A percentile compares a stretch with the other conserved stretches of the same genome.
These are phyloP conservation scores for Mythimna ferrago DNA, from an alignment of 2,888 invertebrate genomes.

Conservation along the genomic window DNA sequence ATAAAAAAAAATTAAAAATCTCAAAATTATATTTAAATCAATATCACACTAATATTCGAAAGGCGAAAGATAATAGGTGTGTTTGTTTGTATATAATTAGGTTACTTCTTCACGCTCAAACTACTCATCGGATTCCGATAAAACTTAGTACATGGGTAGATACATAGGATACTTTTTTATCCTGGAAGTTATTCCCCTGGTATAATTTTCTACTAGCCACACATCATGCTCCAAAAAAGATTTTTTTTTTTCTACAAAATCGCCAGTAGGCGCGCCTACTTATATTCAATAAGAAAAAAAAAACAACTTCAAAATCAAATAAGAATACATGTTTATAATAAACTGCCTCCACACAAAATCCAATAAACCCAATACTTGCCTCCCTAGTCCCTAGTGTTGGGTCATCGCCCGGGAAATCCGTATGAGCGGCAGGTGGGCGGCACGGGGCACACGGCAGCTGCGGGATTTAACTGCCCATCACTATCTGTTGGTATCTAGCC, in stretches of 20 bases:
- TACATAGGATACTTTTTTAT: no score
- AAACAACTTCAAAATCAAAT: background rate
- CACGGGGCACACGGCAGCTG: constrained; percentile 76
- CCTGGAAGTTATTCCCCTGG: no score
- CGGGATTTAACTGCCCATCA: constrained; percentile 62
- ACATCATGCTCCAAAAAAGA: no score
- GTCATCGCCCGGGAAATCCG: constrained; percentile 79
- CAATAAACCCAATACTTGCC: constrained; percentile 29
- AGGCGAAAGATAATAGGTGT: no score
- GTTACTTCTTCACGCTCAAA: no score
- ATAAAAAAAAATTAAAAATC: no score
- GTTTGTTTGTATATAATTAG: no score
- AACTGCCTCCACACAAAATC: constrained; percentile 12
- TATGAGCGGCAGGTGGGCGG: constrained; percentile 74
- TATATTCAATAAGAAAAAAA: constrained; percentile 6
- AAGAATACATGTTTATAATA: background rate
- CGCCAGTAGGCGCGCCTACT: background rate
- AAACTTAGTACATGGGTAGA: no score
- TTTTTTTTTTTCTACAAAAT: background rate
- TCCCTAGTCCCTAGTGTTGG: constrained; percentile 56
- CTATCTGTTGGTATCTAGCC: constrained; percentile 60
- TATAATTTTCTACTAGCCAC: no score
- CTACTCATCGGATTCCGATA: no score
- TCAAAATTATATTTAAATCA: no score
- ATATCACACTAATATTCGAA: no score